Percentiles rank a stretch among this genome's conserved stretches.
Conservation (phyloP, 1,140 invertebrate species). For the Aphidius ervi region DNA sequence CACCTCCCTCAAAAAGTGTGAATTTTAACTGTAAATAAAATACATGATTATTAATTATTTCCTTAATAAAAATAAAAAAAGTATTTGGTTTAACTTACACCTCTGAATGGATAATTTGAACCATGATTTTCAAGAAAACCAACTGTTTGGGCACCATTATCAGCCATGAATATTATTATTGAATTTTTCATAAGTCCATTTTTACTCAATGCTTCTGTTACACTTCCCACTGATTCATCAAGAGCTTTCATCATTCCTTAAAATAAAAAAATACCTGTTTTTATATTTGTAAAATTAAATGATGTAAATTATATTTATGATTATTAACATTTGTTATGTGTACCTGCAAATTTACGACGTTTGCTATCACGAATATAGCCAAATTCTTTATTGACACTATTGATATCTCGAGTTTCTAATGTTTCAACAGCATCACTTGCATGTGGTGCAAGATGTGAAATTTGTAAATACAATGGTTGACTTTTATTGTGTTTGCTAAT, state of each 20-base stretch:
- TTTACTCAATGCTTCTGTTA: slow-evolving; percentile 53
- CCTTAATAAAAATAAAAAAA: slow-evolving; percentile 7
- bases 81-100: slow-evolving; percentile 46
- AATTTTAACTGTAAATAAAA: slow-evolving; percentile 41
- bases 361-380: slow-evolving; percentile 55
- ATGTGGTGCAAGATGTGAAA: slow-evolving; percentile 61
- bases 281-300: background rate
- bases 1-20: slow-evolving; percentile 63
- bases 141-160: slow-evolving; percentile 65
- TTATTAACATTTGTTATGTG: background rate
- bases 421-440: slow-evolving; percentile 46
- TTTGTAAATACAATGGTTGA: slow-evolving; percentile 58
- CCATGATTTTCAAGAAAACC: slow-evolving; percentile 58
- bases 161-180: slow-evolving; percentile 69
- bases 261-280: slow-evolving; percentile 24
- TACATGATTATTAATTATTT: background rate
- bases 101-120: slow-evolving; percentile 67
- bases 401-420: slow-evolving; percentile 55
- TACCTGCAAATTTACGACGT: slow-evolving; percentile 59
- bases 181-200: slow-evolving; percentile 60
- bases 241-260: slow-evolving; percentile 61
- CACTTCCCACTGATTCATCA: slow-evolving; percentile 62
- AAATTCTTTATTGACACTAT: slow-evolving; percentile 55
- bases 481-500: slow-evolving; percentile 53
- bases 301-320: no score